Evolutionary conservation across 2,888 invertebrate species (phyloP), one percentile per base, ranked within the genome.

Genomic region (Hypselothyrea guttata): DNA sequence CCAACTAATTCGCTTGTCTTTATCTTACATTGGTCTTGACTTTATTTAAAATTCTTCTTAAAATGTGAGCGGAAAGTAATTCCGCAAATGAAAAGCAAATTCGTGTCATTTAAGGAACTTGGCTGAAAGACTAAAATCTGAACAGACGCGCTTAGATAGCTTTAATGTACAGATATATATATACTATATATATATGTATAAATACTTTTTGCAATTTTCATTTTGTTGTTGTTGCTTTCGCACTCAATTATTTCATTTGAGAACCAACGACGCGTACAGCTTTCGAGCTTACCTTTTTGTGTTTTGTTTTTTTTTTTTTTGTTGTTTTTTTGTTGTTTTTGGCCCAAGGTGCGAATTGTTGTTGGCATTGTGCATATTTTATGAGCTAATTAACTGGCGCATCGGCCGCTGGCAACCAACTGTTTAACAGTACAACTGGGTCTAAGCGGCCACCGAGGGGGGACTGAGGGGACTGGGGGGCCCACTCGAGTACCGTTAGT

Each of bases 371-470:
- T 84, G 84, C 78, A 81, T 77, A 84, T 77, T 81, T 84, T 77
- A 81, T 75, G 84, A 73, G 75, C 79, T 81, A 84, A 81, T 81
- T 81, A 81, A 84, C 84, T 75, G 84, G 75, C 76, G 70, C 82
- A 81, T 63, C 62, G 73, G 71, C 59, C 62, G 46, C 38, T n/a
- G 22, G 22, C 22, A 22, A 22, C 3, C 22, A 22, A 22, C 22
- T 22, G 22, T 22, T 22, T 2, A 22, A 22, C 22, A 22, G 22
- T 22, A 22, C 22, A 22, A 22, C 22, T 22, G 22, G 33, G 45
- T 45, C 33, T 57, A 22, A 22, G 46, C 22, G 44, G 45, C 48
- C 8, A 31, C 8, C 22, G 22, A 22, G 2, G 22, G 2, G 22
- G 22, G 3, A 22, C 22, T 22, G 22, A n/a, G n/a, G 22, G 3